Percentiles rank a stretch among this genome's conserved stretches.
These are phyloP conservation scores for Oligia latruncula DNA, from an alignment of 2,888 invertebrate genomes.

Conservation along the genomic window DNA sequence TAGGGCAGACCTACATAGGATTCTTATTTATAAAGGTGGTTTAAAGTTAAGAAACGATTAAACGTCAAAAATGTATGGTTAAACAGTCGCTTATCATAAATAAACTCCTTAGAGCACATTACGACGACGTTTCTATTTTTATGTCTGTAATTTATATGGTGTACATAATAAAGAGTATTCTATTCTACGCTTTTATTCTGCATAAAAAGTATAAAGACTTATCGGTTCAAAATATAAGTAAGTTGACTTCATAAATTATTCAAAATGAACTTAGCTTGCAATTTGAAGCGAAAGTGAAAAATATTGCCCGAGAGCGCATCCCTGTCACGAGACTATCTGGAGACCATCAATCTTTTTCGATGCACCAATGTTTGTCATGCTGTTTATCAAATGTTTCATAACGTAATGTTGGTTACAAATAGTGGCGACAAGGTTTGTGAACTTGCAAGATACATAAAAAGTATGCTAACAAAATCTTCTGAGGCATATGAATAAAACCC, in stretches of 20 bases:
- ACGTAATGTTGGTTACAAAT: background rate
- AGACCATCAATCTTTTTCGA: background rate
- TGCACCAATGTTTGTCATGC: background rate
- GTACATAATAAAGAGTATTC: too few species aligned
- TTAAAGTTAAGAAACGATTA: too few species aligned
- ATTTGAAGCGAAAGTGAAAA: slow-evolving; percentile 77
- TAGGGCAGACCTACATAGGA: too few species aligned
- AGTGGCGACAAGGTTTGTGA: slow-evolving; percentile 44
- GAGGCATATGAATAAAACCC: background rate
- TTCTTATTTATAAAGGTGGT: too few species aligned
- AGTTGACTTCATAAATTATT: slow-evolving; percentile 68
- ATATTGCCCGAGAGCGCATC: slow-evolving; percentile 67
- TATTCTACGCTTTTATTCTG: background rate
- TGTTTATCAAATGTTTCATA: slow-evolving; percentile 8
- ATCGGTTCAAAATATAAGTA: slow-evolving; percentile 18
- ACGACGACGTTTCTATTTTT: background rate
- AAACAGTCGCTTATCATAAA: background rate
- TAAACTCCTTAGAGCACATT: background rate
- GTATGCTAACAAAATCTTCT: too few species aligned
- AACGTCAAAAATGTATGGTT: background rate
- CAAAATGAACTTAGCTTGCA: slow-evolving; percentile 76
- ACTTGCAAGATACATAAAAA: background rate
- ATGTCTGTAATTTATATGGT: too few species aligned
- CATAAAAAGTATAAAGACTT: background rate
- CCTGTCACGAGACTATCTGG: slow-evolving; percentile 49